Percentiles rank a stretch among this genome's conserved stretches.
Evolutionary conservation across 2,113 vertebrate species (phyloP).

Genomic region (Lampris incognitus): DNA sequence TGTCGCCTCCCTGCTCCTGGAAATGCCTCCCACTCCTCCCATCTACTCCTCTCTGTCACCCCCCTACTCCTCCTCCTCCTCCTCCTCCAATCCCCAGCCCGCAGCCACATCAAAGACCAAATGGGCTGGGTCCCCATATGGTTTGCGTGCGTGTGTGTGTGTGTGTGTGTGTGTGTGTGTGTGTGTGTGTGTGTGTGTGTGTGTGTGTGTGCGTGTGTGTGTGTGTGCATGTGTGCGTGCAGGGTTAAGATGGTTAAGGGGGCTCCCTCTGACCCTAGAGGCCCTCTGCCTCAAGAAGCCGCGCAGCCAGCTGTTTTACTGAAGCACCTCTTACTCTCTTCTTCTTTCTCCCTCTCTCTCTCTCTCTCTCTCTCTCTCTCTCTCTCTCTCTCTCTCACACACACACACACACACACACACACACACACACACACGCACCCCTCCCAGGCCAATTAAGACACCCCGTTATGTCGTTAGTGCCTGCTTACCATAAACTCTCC

Average conservation of each 20-base stretch:
- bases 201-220: neutral
- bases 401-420: slow-evolving; percentile 14
- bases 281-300: slow-evolving; percentile 50
- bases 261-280: slow-evolving; percentile 51
- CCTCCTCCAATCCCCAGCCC: slow-evolving; percentile 17
- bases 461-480: slow-evolving; percentile 72
- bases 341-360: neutral
- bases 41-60: neutral
- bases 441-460: slow-evolving; percentile 71
- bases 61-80: slow-evolving; percentile 36
- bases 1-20: slow-evolving; percentile 58
- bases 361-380: slow-evolving; percentile 29
- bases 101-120: slow-evolving; percentile 72
- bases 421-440: slow-evolving; percentile 24
- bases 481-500: slow-evolving; percentile 69
- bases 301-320: slow-evolving; percentile 62
- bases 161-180: slow-evolving; percentile 10
- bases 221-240: slow-evolving; percentile 27
- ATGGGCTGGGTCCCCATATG: slow-evolving; percentile 74
- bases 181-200: neutral
- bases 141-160: slow-evolving; percentile 55
- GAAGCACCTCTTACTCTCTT: slow-evolving; percentile 25
- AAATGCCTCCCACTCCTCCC: slow-evolving; percentile 32
- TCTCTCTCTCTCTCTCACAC: slow-evolving; percentile 23
- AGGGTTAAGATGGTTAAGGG: slow-evolving; percentile 48